Evolutionary conservation across 2,113 vertebrate species (phyloP).

Genomic region (Cyprinodon tularosa): DNA sequence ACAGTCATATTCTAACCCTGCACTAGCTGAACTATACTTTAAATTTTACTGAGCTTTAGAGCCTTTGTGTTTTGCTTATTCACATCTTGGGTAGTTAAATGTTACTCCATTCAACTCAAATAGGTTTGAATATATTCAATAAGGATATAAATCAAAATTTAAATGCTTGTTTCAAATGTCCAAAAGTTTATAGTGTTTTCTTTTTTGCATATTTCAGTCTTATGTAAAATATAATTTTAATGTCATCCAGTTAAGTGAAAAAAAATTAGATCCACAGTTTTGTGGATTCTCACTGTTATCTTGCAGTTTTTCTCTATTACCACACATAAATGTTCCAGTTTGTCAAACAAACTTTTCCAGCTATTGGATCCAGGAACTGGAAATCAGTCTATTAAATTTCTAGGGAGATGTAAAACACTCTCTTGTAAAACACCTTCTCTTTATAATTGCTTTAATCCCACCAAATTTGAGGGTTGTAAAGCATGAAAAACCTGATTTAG

Average conservation of each 20-base stretch:
- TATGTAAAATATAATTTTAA: too few relatives aligned
- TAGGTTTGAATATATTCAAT: neutral
- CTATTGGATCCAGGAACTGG: too few relatives aligned
- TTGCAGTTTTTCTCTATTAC: neutral
- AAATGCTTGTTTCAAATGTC: neutral
- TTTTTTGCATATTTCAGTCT: neutral
- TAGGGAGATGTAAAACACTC: too few relatives aligned
- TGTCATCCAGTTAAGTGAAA: too few relatives aligned
- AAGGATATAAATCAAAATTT: neutral
- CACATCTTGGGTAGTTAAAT: neutral
- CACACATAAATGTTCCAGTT: neutral
- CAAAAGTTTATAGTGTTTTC: neutral
- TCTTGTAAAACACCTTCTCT: too few relatives aligned
- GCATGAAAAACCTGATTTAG: too few relatives aligned
- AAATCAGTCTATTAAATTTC: too few relatives aligned
- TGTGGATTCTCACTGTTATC: neutral
- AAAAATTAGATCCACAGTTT: neutral
- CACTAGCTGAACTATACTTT: neutral
- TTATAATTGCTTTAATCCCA: too few relatives aligned
- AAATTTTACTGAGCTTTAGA: neutral
- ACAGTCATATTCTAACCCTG: neutral
- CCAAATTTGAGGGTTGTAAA: too few relatives aligned
- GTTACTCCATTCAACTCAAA: neutral
- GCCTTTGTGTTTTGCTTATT: neutral
- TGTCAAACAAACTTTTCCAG: too few relatives aligned